These are phyloP conservation scores for Drosophila neotestacea DNA, from an alignment of 2,888 invertebrate genomes.

Conservation along the genomic window DNA sequence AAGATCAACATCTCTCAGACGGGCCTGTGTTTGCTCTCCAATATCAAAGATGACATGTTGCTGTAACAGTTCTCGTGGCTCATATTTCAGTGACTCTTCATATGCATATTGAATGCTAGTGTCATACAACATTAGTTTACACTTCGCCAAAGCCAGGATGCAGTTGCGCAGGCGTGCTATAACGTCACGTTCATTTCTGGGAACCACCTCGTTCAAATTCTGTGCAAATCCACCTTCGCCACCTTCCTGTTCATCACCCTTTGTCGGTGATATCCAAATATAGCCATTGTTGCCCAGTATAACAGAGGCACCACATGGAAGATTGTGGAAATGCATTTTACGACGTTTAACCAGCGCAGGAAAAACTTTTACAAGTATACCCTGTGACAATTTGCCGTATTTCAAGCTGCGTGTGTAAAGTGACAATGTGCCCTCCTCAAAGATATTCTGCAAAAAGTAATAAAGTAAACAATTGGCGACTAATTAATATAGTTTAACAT, in stretches of 20 bases:
- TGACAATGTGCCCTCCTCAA: conserved; percentile 95
- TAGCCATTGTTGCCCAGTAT: conserved; percentile 98
- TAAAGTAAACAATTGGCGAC: not conserved
- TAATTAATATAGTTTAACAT: not conserved
- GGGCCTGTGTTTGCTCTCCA: conserved; percentile 91
- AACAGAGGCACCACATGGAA: conserved; percentile 95
- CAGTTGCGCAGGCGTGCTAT: conserved; percentile 96
- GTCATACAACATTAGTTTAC: conserved; percentile 96
- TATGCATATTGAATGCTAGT: conserved; percentile 96
- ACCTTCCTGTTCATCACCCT: conserved; percentile 87
- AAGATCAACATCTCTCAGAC: conserved; percentile 87
- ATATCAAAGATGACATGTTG: conserved; percentile 95
- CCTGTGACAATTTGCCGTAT: conserved; percentile 98
- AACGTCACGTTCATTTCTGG: conserved; percentile 91
- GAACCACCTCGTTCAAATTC: conserved; percentile 90
- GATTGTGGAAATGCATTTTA: conserved; percentile 97
- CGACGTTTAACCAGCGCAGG: conserved; percentile 96
- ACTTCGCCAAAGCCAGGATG: conserved; percentile 93
- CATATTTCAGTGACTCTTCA: conserved; percentile 94
- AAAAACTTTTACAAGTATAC: conserved; percentile 94
- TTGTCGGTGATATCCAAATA: conserved; percentile 94
- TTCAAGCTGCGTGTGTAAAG: conserved; percentile 98
- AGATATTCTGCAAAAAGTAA: conserved; percentile 88
- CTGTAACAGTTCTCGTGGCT: conserved; percentile 91
- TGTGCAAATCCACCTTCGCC: conserved; percentile 91